Evolutionary conservation across 2,113 vertebrate genomes (phyloP).

Genomic region (Empidonax alnorum): DNA sequence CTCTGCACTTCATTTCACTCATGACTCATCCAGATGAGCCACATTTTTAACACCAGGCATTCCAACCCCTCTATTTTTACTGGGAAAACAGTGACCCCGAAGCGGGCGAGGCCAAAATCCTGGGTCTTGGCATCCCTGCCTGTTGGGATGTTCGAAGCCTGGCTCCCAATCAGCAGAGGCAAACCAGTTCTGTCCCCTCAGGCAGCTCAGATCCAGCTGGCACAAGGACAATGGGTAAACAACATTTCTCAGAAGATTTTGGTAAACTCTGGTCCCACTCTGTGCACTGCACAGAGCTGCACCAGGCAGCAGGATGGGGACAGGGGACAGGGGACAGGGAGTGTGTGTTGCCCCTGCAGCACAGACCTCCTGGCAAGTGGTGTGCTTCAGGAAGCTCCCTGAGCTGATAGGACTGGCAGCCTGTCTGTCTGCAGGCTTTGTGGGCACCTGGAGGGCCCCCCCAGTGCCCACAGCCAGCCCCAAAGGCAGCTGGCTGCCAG

Average conservation of each 20-base stretch:
- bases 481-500: not conserved
- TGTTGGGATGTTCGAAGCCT: not conserved
- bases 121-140: not conserved
- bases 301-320: not conserved
- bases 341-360: not conserved
- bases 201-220: not conserved
- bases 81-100: constrained; percentile 26
- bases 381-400: not conserved
- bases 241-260: not conserved
- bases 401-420: not conserved
- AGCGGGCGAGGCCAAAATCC: not conserved
- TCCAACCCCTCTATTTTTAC: not conserved
- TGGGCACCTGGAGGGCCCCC: not conserved
- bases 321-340: not conserved
- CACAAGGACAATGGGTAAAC: not conserved
- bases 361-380: not conserved
- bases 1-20: not conserved
- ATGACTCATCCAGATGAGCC: constrained; percentile 13
- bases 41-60: constrained; percentile 5
- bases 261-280: not conserved
- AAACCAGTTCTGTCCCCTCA: not conserved
- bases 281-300: not conserved
- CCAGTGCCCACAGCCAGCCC: rapidly evolving
- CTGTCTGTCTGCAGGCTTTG: not conserved
- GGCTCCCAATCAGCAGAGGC: not conserved